Evolutionary conservation across 2,113 vertebrate species (phyloP), one percentile per base, ranked within the genome.

Genomic region (Neogale vison): DNA sequence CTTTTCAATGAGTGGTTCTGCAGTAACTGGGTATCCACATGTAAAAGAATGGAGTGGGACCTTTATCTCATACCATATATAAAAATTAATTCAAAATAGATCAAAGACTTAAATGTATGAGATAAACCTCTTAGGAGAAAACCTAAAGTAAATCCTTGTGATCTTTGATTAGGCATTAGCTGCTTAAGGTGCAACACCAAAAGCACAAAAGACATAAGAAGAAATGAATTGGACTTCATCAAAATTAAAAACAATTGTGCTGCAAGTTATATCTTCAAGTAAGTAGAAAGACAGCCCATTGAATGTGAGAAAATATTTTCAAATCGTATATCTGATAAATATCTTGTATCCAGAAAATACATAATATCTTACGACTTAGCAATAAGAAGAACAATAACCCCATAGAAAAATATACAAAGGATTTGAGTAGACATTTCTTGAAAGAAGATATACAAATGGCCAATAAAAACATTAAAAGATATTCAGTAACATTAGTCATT

Each of bases 191-290:
- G 39, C 18, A 88, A 88, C 8, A 42, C 34, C 39, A 93, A 96
- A 98, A 92, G 47, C 36, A 89, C 26, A 95, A 93, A 69, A n/a
- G 50, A 88, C 77, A 93, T 84, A 84, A 95, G 55, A 47, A 94
- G 92, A 96, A 86, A 63, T 72, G 65, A 91, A 82, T 4, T 86
- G 24, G 24, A 50, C 18, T 85, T 63, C 20, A 83, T 95, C 45
- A 90, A 76, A 95, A 86, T 76, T 61, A 82, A 90, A 87, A 93
- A 55, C 23, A 61, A 76, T 63, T 81, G 18, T 65, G 10, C 31
- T 71, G 12, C 52, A 89, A 96, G 36, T 83, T n/a, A 77, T 86
- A 81, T 67, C 55, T 87, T 88, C 59, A 92, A 82, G 3, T 96
- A 90, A 82, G 26, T 85, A 91, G 52, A 95, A 96, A 92, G 74